Base-by-base conservation (phyloP, 1,140 invertebrate genomes). In the Macrobrachium nipponense region DNA sequence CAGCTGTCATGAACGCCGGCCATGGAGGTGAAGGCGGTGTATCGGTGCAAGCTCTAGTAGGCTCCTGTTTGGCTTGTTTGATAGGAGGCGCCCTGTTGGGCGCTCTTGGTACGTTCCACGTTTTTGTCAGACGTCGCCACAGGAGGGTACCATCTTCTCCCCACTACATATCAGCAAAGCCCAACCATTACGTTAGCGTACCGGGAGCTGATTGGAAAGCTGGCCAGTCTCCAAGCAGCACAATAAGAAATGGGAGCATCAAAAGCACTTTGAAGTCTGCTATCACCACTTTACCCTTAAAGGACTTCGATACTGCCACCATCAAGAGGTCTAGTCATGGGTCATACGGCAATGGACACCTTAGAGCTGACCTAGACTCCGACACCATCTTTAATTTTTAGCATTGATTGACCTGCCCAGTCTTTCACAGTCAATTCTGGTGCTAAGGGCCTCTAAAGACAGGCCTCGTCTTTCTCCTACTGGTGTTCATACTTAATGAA, bases 251-350 rank as follows among this genome's bases (percentile, higher is more conserved):
- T 60, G 84, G 84, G 23, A 88, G 88, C n/a, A 76, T 89, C n/a
- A 89, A 87, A 62, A 87, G 86, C 68, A 88, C 87, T 70, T 20
- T 89, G 36, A 82, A 76, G 94, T 89, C 93, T 72, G 85, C 88
- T 59, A 85, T 85, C 44, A 87, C 88, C 36, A 87, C 82, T 0
- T 70, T 89, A 43, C 88, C 88, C n/a, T 51, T 89, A 6, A 89
- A 89, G 61, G 95, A 96, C 80, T 96, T 95, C 88, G 95, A 96
- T 89, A 94, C 95, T 0, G 94, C 95, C 5, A 96, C 95, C 0
- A 91, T 97, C 64, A 95, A 96, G 89, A 91, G 95, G 62, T 95
- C 96, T 90, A 95, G 95, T 89, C 93, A 94, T 88, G 93, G 93
- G 72, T 87, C 86, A 4, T 89, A 89, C 36, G 90, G 92, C 36